Evolutionary conservation across 1,140 invertebrate species (phyloP), one percentile per base, ranked within the genome.

Genomic region (Leptopilina boulardi): DNA sequence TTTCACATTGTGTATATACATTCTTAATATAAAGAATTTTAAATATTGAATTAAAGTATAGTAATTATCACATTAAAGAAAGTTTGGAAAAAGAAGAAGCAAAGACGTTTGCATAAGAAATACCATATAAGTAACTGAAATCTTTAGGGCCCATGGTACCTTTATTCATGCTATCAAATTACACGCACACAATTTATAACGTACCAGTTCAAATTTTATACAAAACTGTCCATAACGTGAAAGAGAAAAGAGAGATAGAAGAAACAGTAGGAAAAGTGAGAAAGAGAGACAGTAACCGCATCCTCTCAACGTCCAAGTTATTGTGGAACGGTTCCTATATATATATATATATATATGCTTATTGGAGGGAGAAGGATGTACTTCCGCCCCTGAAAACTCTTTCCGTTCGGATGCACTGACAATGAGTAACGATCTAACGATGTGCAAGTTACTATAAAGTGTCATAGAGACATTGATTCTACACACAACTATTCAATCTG

Each of bases 381-480:
- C 85, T 88, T 88, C 87, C 87, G 85, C 83, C 83, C 83, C 84
- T 83, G 79, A 80, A 83, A 83, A 85, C 82, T 84, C 84, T 86
- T 86, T 85, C 84, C 83, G 83, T 83, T 82, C 80, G 77, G 84
- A 79, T 86, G 83, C 83, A 84, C 82, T 82, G 73, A 74, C 83
- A 84, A 80, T 82, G 73, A 74, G 74, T 86, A 86, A 86, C 81
- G 77, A 79, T 70, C 34, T 38, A 38, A 38, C 34, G 34, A 56
- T 26, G 70, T 59, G 47, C 59, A 54, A n/a, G 38, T 54, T 21
- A 34, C n/a, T n/a, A 15, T 34, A 38, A 38, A 38, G 23, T 30
- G 23, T n/a, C 26, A 66, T 23, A n/a, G 15, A 15, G n/a, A 8
- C n/a, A 47, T 47, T 3, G 44, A 47, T 47, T 10, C 44, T n/a